Conservation (phyloP, 2,113 vertebrate species). For the Sarotherodon lohbergeri region DNA sequence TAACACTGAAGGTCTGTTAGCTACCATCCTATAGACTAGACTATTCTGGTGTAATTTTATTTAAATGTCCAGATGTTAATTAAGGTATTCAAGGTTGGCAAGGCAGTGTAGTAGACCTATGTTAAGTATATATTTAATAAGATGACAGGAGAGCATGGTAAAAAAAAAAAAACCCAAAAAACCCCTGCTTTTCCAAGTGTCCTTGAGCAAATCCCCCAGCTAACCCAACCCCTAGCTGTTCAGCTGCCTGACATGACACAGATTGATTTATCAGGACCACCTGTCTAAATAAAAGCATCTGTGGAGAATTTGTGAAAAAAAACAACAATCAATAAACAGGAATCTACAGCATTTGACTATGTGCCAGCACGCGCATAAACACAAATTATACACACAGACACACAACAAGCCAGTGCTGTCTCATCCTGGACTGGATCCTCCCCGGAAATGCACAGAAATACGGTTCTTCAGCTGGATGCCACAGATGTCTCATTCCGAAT, state of each 20-base stretch:
- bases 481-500: background rate
- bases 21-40: background rate
- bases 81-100: background rate
- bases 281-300: background rate
- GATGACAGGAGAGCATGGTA: background rate
- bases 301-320: background rate
- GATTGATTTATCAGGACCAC: background rate
- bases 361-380: background rate
- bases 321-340: background rate
- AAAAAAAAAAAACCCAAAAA: background rate
- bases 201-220: slow-evolving; percentile 23
- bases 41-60: background rate
- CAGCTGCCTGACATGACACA: background rate
- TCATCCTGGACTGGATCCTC: slow-evolving; percentile 22
- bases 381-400: background rate
- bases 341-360: background rate
- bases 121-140: background rate
- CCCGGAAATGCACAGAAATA: background rate
- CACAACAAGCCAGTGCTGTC: background rate
- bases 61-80: background rate
- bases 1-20: background rate
- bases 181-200: background rate
- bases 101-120: background rate
- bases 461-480: background rate
- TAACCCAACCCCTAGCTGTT: background rate